Evolutionary conservation across 2,113 vertebrate species (phyloP).

Genomic region (Limnothrissa miodon): DNA sequence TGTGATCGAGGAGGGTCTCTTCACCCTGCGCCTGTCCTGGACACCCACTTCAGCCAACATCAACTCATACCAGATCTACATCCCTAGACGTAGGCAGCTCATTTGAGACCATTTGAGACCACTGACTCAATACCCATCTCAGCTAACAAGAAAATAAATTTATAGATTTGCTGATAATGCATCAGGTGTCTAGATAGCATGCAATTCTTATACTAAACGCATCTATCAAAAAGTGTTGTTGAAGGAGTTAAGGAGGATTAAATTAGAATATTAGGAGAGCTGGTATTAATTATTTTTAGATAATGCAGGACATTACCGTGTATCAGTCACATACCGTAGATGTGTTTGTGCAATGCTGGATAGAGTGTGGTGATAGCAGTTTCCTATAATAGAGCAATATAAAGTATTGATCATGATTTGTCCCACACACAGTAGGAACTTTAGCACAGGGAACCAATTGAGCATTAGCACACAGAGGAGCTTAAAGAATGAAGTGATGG

Average conservation of each 20-base stretch:
- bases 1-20: slow-evolving; percentile 82
- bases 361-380: too few species aligned
- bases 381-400: too few species aligned
- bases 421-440: too few species aligned
- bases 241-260: background rate
- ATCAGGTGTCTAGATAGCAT: background rate
- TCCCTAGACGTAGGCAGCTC: slow-evolving; percentile 76
- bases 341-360: too few species aligned
- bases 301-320: too few species aligned
- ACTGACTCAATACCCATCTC: background rate
- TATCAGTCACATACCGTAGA: too few species aligned
- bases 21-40: slow-evolving; percentile 82
- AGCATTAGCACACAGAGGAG: background rate
- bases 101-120: background rate
- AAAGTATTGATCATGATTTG: too few species aligned
- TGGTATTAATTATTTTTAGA: too few species aligned
- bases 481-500: too few species aligned
- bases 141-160: background rate
- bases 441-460: background rate
- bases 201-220: background rate
- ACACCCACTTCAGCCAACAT: slow-evolving; percentile 74
- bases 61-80: slow-evolving; percentile 80
- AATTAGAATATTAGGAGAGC: background rate
- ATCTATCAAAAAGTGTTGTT: background rate
- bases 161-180: background rate